Percentiles rank a stretch among this genome's conserved stretches.
phyloP scores from a whole-genome alignment of 2,888 invertebrate genomes.

The Bedellia somnulentella region DNA sequence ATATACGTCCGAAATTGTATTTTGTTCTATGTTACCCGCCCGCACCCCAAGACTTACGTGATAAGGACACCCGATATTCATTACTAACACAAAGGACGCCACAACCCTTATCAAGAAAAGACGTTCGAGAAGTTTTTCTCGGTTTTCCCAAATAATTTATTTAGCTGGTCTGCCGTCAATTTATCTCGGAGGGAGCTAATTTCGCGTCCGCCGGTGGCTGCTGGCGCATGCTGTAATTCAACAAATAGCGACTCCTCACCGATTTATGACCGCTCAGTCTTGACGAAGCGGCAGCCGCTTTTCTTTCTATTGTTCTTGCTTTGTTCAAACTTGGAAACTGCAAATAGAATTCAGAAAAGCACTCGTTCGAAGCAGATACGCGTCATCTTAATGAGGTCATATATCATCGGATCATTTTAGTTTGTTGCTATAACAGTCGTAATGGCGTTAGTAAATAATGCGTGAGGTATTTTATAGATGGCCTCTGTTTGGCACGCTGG shows the following conservation, averaged over 20 bases:
- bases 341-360: constrained; percentile 2
- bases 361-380: background rate
- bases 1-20: too few relatives aligned
- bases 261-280: constrained; percentile 52
- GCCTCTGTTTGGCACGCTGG: background rate
- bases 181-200: constrained; percentile 58
- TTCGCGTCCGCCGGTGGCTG: constrained; percentile 58
- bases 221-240: constrained; percentile 61
- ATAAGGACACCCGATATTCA: constrained; percentile 35
- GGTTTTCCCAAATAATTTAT: constrained; percentile 63
- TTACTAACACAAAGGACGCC: constrained; percentile 39
- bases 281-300: constrained; percentile 45
- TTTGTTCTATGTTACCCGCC: too few relatives aligned
- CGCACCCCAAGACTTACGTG: too few relatives aligned
- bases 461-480: constrained; percentile 3
- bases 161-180: constrained; percentile 55
- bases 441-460: constrained; percentile 3
- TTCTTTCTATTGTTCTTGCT: constrained; percentile 48
- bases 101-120: constrained; percentile 60
- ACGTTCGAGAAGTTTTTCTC: constrained; percentile 49
- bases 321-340: constrained; percentile 12
- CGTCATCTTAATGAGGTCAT: constrained; percentile 1
- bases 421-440: background rate
- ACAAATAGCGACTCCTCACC: constrained; percentile 57
- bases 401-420: constrained; percentile 3